Base-by-base conservation (phyloP, 92 coral and sea anemone genomes). In the Nematostella vectensis region DNA sequence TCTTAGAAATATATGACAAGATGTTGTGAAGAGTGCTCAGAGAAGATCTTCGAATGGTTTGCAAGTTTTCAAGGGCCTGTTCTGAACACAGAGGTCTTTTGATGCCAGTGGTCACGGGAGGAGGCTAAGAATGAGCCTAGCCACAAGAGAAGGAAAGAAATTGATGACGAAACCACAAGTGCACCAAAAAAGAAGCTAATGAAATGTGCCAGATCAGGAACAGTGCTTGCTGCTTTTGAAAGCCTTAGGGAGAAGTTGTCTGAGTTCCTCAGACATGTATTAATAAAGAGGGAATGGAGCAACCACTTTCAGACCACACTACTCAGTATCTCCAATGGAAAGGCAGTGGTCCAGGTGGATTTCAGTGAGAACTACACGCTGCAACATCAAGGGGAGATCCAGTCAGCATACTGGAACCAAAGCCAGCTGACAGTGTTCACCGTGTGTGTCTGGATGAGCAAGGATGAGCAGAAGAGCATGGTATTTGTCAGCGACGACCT, bases 401-500 rank as follows among this genome's bases (percentile, higher is more conserved):
- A 77, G 62, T 69, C 77, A 12, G 83, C 77, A 11, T 44, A 62
- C 67, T n/a, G n/a, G n/a, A n/a, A n/a, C n/a, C n/a, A n/a, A n/a
- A n/a, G n/a, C n/a, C n/a, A n/a, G 68, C 50, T 74, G 48, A 74
- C 74, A 58, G 27, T 65, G 27, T 65, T 73, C 61, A 73, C 80
- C 27, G 31, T 65, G 31, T 65, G 74, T 59, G 68, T 74, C 39
- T 74, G 74, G 74, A 74, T 47, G 59, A 62, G 53, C 29, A 29
- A 57, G 31, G n/a, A n/a, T n/a, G 48, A 49, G 27, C 60, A 72
- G 54, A 72, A 63, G 53, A 72, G 79, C 61, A 72, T 63, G 72
- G 80, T 74, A 37, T 74, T 74, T 58, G 67, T 73, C 53, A 73
- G 80, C 44, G 68, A 73, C 44, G 73, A 73, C 31, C 62, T 73